Evolutionary conservation across 2,888 invertebrate species (phyloP), one percentile per base, ranked within the genome.

Genomic region (Venustoraphidia nigricollis): DNA sequence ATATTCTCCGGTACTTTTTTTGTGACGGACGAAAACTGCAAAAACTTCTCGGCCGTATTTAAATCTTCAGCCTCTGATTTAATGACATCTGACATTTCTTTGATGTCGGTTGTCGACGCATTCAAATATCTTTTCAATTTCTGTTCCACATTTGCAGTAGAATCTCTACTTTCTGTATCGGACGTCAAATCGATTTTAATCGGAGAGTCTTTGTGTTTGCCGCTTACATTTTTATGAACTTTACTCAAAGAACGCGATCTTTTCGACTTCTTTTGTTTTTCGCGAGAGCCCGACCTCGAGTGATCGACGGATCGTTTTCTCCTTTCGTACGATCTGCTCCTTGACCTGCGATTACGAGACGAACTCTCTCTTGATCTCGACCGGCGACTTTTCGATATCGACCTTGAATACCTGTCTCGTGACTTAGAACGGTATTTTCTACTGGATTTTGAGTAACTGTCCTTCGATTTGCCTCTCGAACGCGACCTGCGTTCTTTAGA

Each of bases 1-100:
- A 85, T 83, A 60, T 77, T 81, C 55, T 79, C 76, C 4, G 75
- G 68, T 37, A 77, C 71, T 54, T 77, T 81, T 53, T 81, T 79
- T 36, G 73, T 72, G 1, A 78, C 73, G 1, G 73, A 73, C 17
- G 57, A 59, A 56, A 73, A 73, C 51, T 65, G 59, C 54, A 47
- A 37, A 53, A 77, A 77, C 2, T 72, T 52, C 53, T 85, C 83
- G 51, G 72, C 75, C 57, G 86, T 84, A 39, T 85, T 75, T 58
- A 83, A 81, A 2, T 77, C 78, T n/a, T 85, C 59, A 9, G 79
- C 65, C 54, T 77, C 73, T 49, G 67, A 66, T 53, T 77, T 75
- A 53, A 75, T 68, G 41, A 72, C 71, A 40, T 71, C 69, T 0
- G 71, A 71, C 69, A 72, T 71, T 45, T 71, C 70, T 56, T 70